These are phyloP conservation scores for Sicus ferrugineus DNA, from an alignment of 2,888 invertebrate species.

Conservation along the genomic window DNA sequence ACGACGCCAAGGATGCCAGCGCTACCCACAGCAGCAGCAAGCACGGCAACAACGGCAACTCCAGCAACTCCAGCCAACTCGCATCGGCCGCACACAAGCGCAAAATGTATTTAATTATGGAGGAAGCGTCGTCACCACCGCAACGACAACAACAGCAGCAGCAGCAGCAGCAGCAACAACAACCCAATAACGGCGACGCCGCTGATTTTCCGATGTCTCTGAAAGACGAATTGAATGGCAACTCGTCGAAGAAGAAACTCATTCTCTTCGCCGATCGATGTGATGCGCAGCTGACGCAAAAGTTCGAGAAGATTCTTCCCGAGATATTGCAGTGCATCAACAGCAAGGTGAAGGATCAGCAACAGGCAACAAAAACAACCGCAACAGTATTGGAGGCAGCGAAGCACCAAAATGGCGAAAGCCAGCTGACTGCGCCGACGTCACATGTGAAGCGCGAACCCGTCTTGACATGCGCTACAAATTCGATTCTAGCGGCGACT, in stretches of 20 bases:
- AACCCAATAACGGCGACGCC: not conserved
- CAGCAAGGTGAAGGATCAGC: constrained; percentile 39
- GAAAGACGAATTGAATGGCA: constrained; percentile 27
- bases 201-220: not conserved
- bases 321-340: constrained; percentile 56
- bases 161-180: not conserved
- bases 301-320: constrained; percentile 58
- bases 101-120: constrained; percentile 57
- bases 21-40: constrained; percentile 18
- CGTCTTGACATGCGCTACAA: not conserved
- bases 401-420: not conserved
- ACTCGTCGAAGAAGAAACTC: constrained; percentile 53
- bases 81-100: constrained; percentile 48
- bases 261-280: constrained; percentile 59
- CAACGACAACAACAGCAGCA: constrained; percentile 4
- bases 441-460: not conserved
- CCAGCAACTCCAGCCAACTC: constrained; percentile 40
- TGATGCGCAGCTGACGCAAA: constrained; percentile 53
- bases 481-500: not conserved
- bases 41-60: not conserved
- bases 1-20: constrained; percentile 7
- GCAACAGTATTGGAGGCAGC: constrained; percentile 11
- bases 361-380: not conserved
- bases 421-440: not conserved
- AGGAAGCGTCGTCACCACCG: constrained; percentile 44